phyloP scores from a whole-genome alignment of 2,888 invertebrate species.

The Liopterus haemorrhoidalis region DNA sequence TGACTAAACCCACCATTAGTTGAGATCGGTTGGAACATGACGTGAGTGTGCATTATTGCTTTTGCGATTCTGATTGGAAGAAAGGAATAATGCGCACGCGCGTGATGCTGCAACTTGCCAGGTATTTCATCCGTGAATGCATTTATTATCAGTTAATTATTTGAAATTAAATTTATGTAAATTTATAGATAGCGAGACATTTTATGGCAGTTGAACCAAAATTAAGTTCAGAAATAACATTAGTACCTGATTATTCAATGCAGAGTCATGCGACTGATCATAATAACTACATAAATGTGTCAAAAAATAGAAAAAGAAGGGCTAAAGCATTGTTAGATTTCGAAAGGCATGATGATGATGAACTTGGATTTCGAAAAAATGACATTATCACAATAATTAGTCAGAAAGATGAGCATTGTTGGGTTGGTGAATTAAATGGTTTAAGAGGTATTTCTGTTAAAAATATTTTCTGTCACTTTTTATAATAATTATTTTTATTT shows the following conservation, averaged over 20 bases:
- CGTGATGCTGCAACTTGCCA: no score
- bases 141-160: slow-evolving; percentile 6
- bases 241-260: slow-evolving; percentile 90
- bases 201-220: slow-evolving; percentile 91
- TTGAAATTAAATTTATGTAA: slow-evolving; percentile 14
- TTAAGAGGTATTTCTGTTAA: slow-evolving; percentile 60
- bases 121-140: no score
- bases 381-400: slow-evolving; percentile 97
- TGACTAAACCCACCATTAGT: no score
- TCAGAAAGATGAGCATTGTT: slow-evolving; percentile 97
- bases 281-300: slow-evolving; percentile 90
- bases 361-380: slow-evolving; percentile 95
- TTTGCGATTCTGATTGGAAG: no score
- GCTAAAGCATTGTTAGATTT: slow-evolving; percentile 94
- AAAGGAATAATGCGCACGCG: no score
- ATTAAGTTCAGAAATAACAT: slow-evolving; percentile 66
- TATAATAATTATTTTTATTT: no score
- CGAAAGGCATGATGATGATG: slow-evolving; percentile 96
- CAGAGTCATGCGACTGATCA: slow-evolving; percentile 93
- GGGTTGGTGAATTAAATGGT: slow-evolving; percentile 96
- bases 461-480: slow-evolving; percentile 11
- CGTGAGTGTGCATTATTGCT: no score
- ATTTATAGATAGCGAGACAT: slow-evolving; percentile 69
- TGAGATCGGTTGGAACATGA: no score
- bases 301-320: slow-evolving; percentile 76